Percentiles rank a stretch among this genome's conserved stretches.
Conservation (phyloP, 2,888 invertebrate genomes). For the Lagria hirta region DNA sequence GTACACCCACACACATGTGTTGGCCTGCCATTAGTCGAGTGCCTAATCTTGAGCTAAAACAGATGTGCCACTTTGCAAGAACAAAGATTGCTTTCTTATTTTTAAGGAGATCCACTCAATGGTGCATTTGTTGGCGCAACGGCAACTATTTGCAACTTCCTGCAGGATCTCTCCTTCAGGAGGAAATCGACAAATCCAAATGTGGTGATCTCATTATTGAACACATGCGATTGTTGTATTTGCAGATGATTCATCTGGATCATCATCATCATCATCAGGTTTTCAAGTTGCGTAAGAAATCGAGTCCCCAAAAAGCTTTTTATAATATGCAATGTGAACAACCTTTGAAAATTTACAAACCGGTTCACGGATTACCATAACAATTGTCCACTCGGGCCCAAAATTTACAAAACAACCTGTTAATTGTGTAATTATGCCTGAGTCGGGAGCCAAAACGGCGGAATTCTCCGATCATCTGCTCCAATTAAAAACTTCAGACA, state of each 20-base stretch:
- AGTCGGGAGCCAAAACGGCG: conserved; percentile 12
- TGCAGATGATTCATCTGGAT: background rate
- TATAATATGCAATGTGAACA: too few species aligned
- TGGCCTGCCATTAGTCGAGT: conserved; percentile 26
- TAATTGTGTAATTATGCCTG: conserved; percentile 51
- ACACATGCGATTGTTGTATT: too few species aligned
- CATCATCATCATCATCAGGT: background rate
- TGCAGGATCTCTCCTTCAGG: background rate
- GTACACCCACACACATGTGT: conserved; percentile 34
- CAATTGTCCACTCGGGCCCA: conserved; percentile 51
- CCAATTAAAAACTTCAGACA: conserved; percentile 12
- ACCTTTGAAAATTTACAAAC: conserved; percentile 53
- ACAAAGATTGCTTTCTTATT: conserved; percentile 38
- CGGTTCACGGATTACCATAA: conserved; percentile 54
- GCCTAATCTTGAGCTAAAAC: conserved; percentile 45
- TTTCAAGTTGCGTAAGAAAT: too few species aligned
- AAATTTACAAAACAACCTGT: conserved; percentile 53
- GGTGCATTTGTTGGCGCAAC: conserved; percentile 12
- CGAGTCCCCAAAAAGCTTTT: too few species aligned
- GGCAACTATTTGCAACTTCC: conserved; percentile 10
- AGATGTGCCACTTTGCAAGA: conserved; percentile 45
- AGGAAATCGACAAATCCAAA: too few species aligned
- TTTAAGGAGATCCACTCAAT: conserved; percentile 8
- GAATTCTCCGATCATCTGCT: conserved; percentile 20
- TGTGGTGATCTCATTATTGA: conserved; percentile 11